These are phyloP conservation scores for Ephestia elutella DNA, from an alignment of 1,140 invertebrate species.

Conservation along the genomic window DNA sequence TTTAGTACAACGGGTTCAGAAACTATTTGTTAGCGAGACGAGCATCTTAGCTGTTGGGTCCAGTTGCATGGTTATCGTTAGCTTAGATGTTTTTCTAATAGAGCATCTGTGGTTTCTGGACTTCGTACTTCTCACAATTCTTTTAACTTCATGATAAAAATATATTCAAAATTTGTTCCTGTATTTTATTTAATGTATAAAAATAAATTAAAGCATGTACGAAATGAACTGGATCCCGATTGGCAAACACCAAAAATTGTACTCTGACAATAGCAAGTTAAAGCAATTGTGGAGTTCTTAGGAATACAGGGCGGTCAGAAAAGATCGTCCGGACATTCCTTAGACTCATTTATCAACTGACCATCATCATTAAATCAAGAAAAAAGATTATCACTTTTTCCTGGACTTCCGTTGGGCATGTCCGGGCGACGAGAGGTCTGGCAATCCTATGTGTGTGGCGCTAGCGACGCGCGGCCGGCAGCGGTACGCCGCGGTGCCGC, in stretches of 20 bases:
- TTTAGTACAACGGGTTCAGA: slow-evolving; percentile 41
- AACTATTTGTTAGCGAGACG: slow-evolving; percentile 22
- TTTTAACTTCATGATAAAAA: slow-evolving; percentile 28
- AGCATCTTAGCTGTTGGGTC: slow-evolving; percentile 3
- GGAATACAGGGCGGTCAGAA: slow-evolving; percentile 28
- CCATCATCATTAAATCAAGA: background rate
- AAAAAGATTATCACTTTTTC: background rate
- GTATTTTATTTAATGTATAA: too few species aligned
- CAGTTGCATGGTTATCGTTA: slow-evolving; percentile 10
- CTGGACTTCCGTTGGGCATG: slow-evolving; percentile 8
- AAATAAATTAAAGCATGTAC: too few species aligned
- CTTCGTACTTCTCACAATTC: slow-evolving; percentile 31
- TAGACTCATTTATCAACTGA: background rate
- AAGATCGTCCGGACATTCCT: slow-evolving; percentile 15
- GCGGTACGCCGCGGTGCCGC: slow-evolving; percentile 54
- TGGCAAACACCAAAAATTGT: background rate
- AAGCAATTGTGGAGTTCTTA: slow-evolving; percentile 22
- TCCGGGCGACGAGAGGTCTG: slow-evolving; percentile 25
- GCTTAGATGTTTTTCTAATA: slow-evolving; percentile 10
- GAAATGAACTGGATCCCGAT: too few species aligned
- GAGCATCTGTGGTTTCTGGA: slow-evolving; percentile 32
- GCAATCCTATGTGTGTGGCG: slow-evolving; percentile 35
- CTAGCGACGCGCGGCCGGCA: slow-evolving; percentile 41
- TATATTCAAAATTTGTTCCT: too few species aligned
- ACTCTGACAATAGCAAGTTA: slow-evolving; percentile 18